phyloP scores from a whole-genome alignment of 1,140 invertebrate genomes.

The Anastrepha obliqua region DNA sequence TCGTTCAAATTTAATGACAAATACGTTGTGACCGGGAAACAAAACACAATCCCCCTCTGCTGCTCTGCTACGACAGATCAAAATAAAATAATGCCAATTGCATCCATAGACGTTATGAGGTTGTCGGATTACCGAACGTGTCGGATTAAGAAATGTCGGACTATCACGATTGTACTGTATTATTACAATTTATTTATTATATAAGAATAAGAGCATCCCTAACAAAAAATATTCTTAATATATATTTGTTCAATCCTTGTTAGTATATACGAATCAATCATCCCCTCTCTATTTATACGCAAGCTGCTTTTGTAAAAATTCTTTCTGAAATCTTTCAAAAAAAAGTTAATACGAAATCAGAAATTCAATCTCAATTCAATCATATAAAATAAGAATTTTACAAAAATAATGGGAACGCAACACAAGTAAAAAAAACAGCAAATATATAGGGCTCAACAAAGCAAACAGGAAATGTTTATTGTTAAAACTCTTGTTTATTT shows the following conservation, averaged over 20 bases:
- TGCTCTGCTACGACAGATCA: too few species aligned
- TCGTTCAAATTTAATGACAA: too few species aligned
- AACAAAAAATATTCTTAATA: not conserved
- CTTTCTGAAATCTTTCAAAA: not conserved
- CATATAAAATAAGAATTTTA: not conserved
- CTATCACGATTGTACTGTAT: too few species aligned
- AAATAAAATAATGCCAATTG: too few species aligned
- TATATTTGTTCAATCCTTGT: not conserved
- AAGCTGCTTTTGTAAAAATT: not conserved
- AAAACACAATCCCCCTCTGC: too few species aligned
- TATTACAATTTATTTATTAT: too few species aligned
- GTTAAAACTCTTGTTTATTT: not conserved
- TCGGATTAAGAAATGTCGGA: too few species aligned
- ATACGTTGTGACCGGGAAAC: too few species aligned
- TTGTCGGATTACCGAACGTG: too few species aligned
- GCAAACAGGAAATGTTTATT: slow-evolving; percentile 14
- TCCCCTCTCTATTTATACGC: not conserved
- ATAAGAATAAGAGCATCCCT: too few species aligned
- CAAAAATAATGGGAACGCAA: too few species aligned
- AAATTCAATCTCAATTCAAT: slow-evolving; percentile 3
- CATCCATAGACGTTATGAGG: too few species aligned
- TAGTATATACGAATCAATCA: not conserved
- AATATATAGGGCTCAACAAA: not conserved
- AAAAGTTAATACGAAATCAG: slow-evolving; percentile 10
- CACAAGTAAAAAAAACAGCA: not conserved